phyloP scores from a whole-genome alignment of 2,888 invertebrate species.

The Trachelus iudaicus region DNA sequence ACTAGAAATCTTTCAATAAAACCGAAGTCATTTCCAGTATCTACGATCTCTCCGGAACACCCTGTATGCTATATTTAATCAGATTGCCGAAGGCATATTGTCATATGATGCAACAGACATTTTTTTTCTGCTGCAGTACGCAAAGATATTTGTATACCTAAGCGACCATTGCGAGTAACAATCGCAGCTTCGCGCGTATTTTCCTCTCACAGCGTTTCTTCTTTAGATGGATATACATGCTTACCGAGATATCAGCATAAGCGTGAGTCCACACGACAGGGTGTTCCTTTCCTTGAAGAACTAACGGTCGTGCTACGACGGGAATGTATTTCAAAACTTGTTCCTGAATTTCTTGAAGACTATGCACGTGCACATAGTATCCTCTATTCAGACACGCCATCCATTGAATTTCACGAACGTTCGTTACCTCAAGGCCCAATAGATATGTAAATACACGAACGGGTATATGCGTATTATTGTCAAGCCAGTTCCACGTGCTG shows the following conservation, averaged over 20 bases:
- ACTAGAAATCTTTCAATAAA: too few relatives aligned
- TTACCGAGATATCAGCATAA: constrained; percentile 87
- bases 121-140: background rate
- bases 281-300: constrained; percentile 78
- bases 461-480: constrained; percentile 77
- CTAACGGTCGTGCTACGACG: constrained; percentile 89
- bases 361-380: constrained; percentile 94
- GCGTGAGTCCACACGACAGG: constrained; percentile 96
- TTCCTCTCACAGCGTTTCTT: background rate
- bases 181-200: background rate
- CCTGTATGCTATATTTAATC: background rate
- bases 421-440: constrained; percentile 92
- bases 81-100: background rate
- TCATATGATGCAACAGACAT: background rate
- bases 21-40: too few relatives aligned
- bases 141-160: background rate
- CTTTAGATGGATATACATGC: constrained; percentile 20
- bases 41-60: too few relatives aligned
- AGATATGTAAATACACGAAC: constrained; percentile 96
- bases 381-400: constrained; percentile 97
- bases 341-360: constrained; percentile 94
- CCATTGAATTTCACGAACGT: constrained; percentile 88
- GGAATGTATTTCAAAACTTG: constrained; percentile 96
- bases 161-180: background rate
- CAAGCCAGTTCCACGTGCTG: constrained; percentile 80